A percentile compares a stretch with the other conserved stretches of the same genome.
Conservation (phyloP, 2,113 vertebrate genomes). For the Sorex araneus region DNA sequence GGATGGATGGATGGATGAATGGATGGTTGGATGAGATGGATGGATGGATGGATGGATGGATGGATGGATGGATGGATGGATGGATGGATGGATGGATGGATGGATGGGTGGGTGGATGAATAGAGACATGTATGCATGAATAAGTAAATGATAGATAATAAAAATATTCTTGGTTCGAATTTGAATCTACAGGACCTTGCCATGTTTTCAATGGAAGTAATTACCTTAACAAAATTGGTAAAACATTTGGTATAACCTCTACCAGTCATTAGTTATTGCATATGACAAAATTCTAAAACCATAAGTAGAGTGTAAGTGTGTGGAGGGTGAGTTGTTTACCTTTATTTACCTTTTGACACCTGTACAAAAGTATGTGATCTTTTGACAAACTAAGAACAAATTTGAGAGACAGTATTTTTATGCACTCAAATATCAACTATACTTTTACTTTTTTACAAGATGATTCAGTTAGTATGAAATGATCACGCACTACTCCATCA, state of each 20-base stretch:
- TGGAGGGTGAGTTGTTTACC: not conserved
- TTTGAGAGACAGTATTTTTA: not conserved
- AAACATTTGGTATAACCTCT: not conserved
- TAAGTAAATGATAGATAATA: not conserved
- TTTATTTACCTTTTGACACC: not conserved
- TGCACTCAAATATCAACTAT: not conserved
- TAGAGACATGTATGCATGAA: too few relatives aligned
- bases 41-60: too few relatives aligned
- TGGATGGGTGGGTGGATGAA: too few relatives aligned
- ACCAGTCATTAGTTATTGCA: not conserved
- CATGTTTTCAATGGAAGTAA: not conserved
- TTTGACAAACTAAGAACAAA: not conserved
- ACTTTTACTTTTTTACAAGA: not conserved
- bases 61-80: too few relatives aligned
- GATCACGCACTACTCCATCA: not conserved
- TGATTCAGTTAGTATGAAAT: not conserved
- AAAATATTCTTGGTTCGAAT: not conserved
- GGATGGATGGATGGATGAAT: too few relatives aligned
- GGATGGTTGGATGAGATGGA: too few relatives aligned
- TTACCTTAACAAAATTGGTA: not conserved
- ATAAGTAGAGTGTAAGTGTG: fast-evolving
- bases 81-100: too few relatives aligned
- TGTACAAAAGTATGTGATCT: not conserved
- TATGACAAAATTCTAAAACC: not conserved
- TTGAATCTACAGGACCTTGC: not conserved